These are phyloP conservation scores for Pammene aurita DNA, from an alignment of 2,888 invertebrate species.

Conservation along the genomic window DNA sequence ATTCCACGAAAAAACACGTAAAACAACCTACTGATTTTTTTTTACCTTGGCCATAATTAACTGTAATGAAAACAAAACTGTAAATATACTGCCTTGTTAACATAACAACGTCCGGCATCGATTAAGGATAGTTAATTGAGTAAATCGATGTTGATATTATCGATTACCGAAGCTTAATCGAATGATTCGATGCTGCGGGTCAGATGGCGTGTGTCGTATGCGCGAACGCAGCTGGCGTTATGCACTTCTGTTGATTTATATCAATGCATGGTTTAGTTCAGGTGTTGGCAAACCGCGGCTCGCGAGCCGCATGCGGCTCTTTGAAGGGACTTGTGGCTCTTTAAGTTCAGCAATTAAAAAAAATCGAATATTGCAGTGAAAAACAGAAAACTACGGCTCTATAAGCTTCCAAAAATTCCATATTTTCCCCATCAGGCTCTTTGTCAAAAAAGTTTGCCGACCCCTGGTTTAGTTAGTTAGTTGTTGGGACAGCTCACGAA, in stretches of 20 bases:
- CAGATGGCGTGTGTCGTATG: conserved; percentile 8
- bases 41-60: neutral
- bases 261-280: conserved; percentile 1
- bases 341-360: no score
- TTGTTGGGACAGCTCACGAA: neutral
- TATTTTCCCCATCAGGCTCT: no score
- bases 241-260: conserved; percentile 12
- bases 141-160: conserved; percentile 18
- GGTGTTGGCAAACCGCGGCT: neutral
- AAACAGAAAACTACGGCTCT: no score
- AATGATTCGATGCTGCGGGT: conserved; percentile 26
- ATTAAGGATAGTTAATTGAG: conserved; percentile 6
- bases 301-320: neutral
- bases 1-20: no score
- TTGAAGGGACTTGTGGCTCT: no score
- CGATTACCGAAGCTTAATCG: conserved; percentile 19
- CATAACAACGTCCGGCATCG: neutral
- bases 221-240: conserved; percentile 21
- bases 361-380: no score
- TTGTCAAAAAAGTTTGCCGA: no score
- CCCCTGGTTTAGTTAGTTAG: no score
- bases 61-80: neutral
- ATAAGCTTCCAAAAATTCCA: no score
- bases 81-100: conserved; percentile 7
- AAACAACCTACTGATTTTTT: no score